These are phyloP conservation scores for Troides aeacus DNA, from an alignment of 2,888 invertebrate genomes.

Conservation along the genomic window DNA sequence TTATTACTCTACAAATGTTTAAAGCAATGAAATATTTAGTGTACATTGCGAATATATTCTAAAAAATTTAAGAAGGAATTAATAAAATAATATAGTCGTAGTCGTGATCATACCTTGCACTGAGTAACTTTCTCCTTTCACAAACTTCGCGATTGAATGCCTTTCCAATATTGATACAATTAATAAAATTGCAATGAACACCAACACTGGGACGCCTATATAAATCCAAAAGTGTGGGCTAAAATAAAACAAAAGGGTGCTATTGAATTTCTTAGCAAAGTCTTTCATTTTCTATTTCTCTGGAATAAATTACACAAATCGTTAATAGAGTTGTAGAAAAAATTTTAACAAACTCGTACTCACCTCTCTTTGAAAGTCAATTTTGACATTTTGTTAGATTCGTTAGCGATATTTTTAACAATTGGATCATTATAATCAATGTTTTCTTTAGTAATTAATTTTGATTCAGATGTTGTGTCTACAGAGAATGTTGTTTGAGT, in stretches of 20 bases:
- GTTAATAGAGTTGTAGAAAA: no score
- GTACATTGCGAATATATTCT: no score
- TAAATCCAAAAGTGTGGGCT: constrained; percentile 36
- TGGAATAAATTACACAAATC: no score
- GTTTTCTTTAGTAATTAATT: neutral
- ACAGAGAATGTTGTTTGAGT: neutral
- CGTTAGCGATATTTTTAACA: neutral
- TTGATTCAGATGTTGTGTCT: neutral
- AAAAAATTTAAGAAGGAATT: no score
- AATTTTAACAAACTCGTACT: neutral
- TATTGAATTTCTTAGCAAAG: neutral
- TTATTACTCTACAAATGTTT: neutral
- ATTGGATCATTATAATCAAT: neutral
- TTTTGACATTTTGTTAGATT: neutral
- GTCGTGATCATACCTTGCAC: constrained; percentile 38
- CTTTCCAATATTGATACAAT: constrained; percentile 33
- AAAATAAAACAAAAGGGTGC: constrained; percentile 16
- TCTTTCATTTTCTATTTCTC: no score
- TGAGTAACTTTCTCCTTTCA: constrained; percentile 36
- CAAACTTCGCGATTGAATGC: constrained; percentile 31
- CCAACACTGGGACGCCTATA: constrained; percentile 22
- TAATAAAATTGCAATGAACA: constrained; percentile 27
- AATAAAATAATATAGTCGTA: no score
- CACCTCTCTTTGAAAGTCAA: neutral
- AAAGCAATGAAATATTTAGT: no score